Percentiles rank a stretch among this genome's conserved stretches.
Evolutionary conservation across 64 coral and sea anemone genomes (phyloP).

Genomic region (Astreopora myriophthalma): DNA sequence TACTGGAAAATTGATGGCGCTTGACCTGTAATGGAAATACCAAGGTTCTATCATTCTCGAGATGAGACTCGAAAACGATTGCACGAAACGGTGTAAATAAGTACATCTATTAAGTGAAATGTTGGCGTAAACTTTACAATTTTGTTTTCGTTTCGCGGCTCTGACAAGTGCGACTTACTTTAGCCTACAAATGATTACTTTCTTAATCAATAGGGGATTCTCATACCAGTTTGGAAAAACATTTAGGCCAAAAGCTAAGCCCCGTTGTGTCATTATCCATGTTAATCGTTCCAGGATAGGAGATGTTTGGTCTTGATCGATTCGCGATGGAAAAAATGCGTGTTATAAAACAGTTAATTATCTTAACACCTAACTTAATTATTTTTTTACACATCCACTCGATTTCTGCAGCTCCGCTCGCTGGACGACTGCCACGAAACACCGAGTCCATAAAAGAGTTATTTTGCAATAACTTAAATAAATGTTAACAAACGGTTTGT

Average conservation of each 20-base stretch:
- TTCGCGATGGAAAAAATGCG: constrained; percentile 1
- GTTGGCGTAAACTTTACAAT: not conserved
- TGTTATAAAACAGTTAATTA: constrained; percentile 39
- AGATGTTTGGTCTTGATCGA: not conserved
- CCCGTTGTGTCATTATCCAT: not conserved
- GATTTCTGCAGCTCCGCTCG: not conserved
- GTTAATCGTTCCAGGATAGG: constrained; percentile 1
- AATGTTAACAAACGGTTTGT: not conserved
- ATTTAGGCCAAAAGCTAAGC: not conserved
- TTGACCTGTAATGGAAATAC: not conserved
- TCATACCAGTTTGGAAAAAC: not conserved
- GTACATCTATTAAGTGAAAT: not conserved
- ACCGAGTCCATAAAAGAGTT: not conserved
- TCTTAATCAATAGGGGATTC: not conserved
- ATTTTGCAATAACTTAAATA: not conserved
- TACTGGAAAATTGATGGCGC: not conserved
- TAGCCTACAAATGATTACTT: constrained; percentile 16
- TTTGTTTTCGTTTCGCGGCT: not conserved
- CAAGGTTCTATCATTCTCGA: not conserved
- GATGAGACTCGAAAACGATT: not conserved
- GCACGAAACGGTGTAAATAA: not conserved
- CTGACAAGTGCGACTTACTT: not conserved
- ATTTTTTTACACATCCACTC: not conserved
- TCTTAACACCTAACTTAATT: constrained; percentile 31
- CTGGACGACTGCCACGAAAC: not conserved